These are phyloP conservation scores for Anseranas semipalmata DNA, from an alignment of 2,113 vertebrate genomes.

Conservation along the genomic window DNA sequence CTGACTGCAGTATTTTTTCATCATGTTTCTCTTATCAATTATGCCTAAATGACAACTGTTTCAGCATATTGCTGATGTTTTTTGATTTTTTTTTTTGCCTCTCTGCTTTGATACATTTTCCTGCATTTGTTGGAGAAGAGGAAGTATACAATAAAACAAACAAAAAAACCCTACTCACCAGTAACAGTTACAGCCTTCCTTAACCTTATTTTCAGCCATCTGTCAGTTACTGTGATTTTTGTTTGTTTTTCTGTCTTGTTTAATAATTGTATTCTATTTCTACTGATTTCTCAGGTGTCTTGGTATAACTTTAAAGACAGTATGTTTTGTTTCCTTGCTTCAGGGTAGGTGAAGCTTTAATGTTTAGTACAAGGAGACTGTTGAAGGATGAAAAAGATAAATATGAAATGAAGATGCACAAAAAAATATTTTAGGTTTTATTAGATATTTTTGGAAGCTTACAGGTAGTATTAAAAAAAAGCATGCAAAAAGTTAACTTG, in stretches of 20 bases:
- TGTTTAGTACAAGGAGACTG: neutral
- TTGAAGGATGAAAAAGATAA: neutral
- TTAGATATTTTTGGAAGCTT: neutral
- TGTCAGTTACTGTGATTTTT: neutral
- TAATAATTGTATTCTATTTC: neutral
- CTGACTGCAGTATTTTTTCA: neutral
- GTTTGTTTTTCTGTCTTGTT: neutral
- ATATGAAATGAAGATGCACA: neutral
- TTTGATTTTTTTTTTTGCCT: neutral
- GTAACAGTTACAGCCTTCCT: neutral
- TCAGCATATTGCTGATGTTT: neutral
- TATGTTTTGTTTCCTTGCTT: no score
- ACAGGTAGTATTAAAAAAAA: neutral
- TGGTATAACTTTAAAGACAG: neutral
- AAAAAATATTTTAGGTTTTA: neutral
- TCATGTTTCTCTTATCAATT: neutral
- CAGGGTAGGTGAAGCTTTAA: no score
- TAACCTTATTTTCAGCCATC: neutral
- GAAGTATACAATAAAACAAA: neutral
- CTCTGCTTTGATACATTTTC: neutral
- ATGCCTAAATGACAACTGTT: neutral
- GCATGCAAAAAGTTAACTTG: neutral
- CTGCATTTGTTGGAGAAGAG: neutral
- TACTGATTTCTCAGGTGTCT: neutral
- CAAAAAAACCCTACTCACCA: neutral